Evolutionary conservation across 2,888 invertebrate genomes (phyloP), one percentile per base, ranked within the genome.

Genomic region (Acanthosepion pharaonis): DNA sequence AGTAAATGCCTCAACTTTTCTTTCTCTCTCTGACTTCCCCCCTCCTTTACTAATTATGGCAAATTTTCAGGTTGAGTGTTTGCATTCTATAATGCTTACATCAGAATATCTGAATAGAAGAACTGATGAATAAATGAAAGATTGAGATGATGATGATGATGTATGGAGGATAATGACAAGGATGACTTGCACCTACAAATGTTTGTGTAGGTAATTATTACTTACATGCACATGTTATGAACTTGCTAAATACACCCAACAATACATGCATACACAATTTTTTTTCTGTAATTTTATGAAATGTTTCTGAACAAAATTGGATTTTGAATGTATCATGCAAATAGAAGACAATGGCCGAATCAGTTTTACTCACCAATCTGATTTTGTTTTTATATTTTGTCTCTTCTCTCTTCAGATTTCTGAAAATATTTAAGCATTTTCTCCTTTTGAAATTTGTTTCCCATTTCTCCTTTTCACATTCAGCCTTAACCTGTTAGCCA

Each of bases 241-340:
- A 78, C 78, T n/a, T 11, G n/a, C n/a, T 78, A 78, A 78, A 33
- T 78, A 33, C n/a, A n/a, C n/a, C 23, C 15, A 59, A 59, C 59
- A 59, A 23, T 59, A 59, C 59, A n/a, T 78, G 4, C 78, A 78
- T n/a, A n/a, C 33, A 28, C 0, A n/a, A n/a, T 78, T 78, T 78
- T n/a, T 78, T 78, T 78, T 59, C 20, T 23, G 0, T 78, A n/a
- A 78, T 78, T 78, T 78, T n/a, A 78, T 78, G 78, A 78, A 78
- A 78, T 78, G 5, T 78, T 78, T 78, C n/a, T 78, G 3, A n/a
- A 28, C 9, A 11, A n/a, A 78, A 78, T n/a, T 78, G 78, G n/a
- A 78, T 78, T 78, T 78, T 78, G n/a, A 78, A 78, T 78, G 33
- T 78, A 78, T 78, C n/a, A n/a, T n/a, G 78, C 78, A 78, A 78